phyloP scores from a whole-genome alignment of 1,140 invertebrate species.

The Maconellicoccus hirsutus region DNA sequence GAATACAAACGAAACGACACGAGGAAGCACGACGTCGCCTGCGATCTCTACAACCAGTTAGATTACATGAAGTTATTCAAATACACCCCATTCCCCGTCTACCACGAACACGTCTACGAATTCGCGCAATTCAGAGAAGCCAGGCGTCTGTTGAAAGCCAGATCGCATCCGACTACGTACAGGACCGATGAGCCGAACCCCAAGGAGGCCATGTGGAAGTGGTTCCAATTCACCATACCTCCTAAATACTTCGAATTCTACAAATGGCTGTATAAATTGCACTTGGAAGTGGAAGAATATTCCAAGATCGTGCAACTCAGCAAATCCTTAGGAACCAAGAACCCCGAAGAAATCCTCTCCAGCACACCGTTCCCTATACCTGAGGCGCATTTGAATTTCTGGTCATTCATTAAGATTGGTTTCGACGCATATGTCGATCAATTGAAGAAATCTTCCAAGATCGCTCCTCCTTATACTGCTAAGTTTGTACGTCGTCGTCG shows the following conservation, averaged over 20 bases:
- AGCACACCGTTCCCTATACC: not conserved
- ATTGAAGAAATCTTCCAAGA: not conserved
- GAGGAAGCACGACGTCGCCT: not conserved
- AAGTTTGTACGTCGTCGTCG: too few relatives aligned
- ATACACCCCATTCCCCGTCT: not conserved
- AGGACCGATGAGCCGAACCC: not conserved
- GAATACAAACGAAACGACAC: not conserved
- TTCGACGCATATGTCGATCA: not conserved
- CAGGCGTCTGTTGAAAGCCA: not conserved
- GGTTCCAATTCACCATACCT: not conserved
- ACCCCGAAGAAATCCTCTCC: not conserved
- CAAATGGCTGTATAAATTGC: not conserved
- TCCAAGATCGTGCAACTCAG: not conserved
- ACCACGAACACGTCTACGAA: not conserved
- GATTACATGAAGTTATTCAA: not conserved
- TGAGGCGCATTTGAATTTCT: not conserved
- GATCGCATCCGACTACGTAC: not conserved
- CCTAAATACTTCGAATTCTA: not conserved
- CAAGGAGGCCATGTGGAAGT: not conserved
- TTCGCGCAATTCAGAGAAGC: not conserved
- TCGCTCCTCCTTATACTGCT: too few relatives aligned
- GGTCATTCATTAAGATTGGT: not conserved
- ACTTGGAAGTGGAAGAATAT: not conserved
- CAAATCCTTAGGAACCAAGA: not conserved
- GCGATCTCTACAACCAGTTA: not conserved